These are phyloP conservation scores for Anguilla megastoma DNA, from an alignment of 2,797 vertebrate species.

Conservation along the genomic window DNA sequence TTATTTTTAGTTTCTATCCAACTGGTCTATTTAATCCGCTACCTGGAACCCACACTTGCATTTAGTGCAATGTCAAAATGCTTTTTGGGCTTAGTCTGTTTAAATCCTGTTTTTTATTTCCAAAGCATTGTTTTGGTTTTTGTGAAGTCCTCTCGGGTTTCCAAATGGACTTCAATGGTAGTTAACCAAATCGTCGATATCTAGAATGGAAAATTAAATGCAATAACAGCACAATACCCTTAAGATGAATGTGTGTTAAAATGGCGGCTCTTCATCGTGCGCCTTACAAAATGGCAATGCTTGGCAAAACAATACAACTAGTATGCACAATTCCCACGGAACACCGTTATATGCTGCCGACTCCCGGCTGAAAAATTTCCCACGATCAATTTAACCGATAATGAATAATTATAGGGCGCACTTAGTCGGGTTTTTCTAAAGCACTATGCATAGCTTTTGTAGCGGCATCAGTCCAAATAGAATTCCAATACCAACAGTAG, in stretches of 20 bases:
- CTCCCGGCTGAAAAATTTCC: conserved; percentile 1
- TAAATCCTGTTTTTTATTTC: conserved; percentile 33
- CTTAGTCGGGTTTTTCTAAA: not conserved
- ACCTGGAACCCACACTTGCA: not conserved
- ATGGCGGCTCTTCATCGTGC: conserved; percentile 62
- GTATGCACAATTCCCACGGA: conserved; percentile 17
- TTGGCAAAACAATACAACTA: conserved; percentile 35
- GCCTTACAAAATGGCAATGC: conserved; percentile 55
- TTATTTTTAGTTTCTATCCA: not conserved
- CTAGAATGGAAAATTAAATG: conserved; percentile 32
- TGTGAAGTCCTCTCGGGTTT: conserved; percentile 36
- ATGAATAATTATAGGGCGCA: not conserved
- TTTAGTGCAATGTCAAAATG: not conserved
- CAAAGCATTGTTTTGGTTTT: conserved; percentile 36
- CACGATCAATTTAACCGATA: conserved; percentile 8
- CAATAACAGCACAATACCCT: conserved; percentile 37
- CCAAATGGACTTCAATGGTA: conserved; percentile 19
- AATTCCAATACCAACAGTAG: not conserved
- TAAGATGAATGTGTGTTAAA: conserved; percentile 60
- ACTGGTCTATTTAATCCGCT: not conserved
- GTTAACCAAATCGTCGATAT: conserved; percentile 39
- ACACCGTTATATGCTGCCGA: not conserved
- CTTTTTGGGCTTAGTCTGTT: not conserved
- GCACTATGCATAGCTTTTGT: not conserved
- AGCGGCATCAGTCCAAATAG: conserved; percentile 14